phyloP scores from a whole-genome alignment of 2,888 invertebrate genomes.

The Caenorhabditis angaria region DNA sequence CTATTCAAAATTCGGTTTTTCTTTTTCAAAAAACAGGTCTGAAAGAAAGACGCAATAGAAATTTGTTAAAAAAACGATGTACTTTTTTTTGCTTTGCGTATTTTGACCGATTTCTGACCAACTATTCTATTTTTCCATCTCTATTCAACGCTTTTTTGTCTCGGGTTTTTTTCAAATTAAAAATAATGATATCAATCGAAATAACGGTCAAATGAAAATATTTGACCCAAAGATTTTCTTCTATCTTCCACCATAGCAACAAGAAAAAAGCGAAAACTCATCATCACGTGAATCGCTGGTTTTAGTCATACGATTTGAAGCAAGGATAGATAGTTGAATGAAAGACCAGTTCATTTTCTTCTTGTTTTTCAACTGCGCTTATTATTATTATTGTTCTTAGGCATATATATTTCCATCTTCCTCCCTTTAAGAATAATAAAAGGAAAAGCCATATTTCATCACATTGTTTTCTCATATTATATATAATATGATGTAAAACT shows the following conservation, averaged over 20 bases:
- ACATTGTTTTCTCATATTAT: too few relatives aligned
- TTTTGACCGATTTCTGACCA: neutral
- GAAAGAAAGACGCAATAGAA: too few relatives aligned
- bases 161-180: too few relatives aligned
- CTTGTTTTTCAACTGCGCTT: neutral
- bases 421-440: neutral
- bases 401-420: too few relatives aligned
- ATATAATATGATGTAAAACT: neutral
- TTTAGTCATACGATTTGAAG: neutral
- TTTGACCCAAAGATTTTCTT: neutral
- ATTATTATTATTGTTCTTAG: too few relatives aligned
- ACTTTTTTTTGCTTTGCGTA: neutral
- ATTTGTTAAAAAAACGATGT: neutral
- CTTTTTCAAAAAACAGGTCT: too few relatives aligned
- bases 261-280: neutral
- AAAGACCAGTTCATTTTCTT: neutral
- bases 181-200: neutral
- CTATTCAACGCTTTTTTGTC: too few relatives aligned
- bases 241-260: neutral
- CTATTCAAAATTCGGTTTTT: neutral
- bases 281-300: conserved; percentile 1
- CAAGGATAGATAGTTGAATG: neutral
- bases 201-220: neutral
- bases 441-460: neutral
- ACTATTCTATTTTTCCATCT: neutral